Evolutionary conservation across 2,113 vertebrate species (phyloP), one percentile per base, ranked within the genome.

Genomic region (Perca flavescens): DNA sequence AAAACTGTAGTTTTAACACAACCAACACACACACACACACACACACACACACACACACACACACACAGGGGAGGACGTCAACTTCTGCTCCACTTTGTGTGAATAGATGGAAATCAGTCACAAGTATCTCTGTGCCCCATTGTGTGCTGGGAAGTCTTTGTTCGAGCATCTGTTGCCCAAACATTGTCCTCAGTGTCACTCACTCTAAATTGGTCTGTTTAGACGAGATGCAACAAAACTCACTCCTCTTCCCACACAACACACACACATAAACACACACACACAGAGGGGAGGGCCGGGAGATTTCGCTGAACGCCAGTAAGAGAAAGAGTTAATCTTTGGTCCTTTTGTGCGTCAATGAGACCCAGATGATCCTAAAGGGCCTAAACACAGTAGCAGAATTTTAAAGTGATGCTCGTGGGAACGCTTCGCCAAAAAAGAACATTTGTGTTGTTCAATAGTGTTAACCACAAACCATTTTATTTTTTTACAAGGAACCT

Each of bases 151-250:
- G 28, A 28, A 74, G 74, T 86, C 90, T 94, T 94, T 94, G 93
- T 94, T 89, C 49, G 8, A 90, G 90, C 91, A 93, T 93, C 93
- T 93, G 92, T 93, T 91, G 90, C 86, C 86, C 88, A 92, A 91
- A 93, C 89, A 93, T 90, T 91, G 84, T 87, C 84, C 85, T 76
- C 88, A 87, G 84, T 91, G 91, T 88, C 86, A 67, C 85, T 90
- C 86, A 84, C 80, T 56, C 77, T 74, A 87, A 90, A 90, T 82
- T 89, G 79, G 83, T 91, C 80, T 66, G 82, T 86, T 89, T 71
- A 77, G 90, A 89, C 79, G 13, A 85, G 89, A 68, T 28, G 77
- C 82, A 85, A 89, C 85, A 85, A 86, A 88, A 83, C 79, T 70
- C 74, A 36, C 81, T 79, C 79, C 74, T 63, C 80, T 72, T 84